phyloP scores from a whole-genome alignment of 2,797 vertebrate species.

The Malacoraja senta region DNA sequence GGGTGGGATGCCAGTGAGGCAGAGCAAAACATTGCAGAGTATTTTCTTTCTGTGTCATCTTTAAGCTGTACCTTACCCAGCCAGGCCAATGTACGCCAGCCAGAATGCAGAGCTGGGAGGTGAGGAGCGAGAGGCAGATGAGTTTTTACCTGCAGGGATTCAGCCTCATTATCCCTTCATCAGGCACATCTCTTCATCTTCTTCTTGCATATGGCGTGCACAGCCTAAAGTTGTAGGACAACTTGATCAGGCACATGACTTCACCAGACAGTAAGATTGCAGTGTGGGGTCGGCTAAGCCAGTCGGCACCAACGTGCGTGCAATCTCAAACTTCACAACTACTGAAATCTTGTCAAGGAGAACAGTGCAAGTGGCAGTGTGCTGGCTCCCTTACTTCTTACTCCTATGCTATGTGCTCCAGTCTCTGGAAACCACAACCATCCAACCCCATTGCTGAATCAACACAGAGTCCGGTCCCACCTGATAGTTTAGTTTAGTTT shows the following conservation, averaged over 20 bases:
- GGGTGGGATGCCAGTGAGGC: neutral
- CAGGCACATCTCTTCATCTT: neutral
- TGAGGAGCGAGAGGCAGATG: neutral
- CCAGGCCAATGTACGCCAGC: neutral
- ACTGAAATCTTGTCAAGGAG: neutral
- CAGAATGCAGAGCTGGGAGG: neutral
- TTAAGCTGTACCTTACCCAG: neutral
- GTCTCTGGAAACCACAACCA: neutral
- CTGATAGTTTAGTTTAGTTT: neutral
- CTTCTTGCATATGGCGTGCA: too few species aligned
- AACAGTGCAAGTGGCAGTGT: neutral
- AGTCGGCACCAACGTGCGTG: neutral
- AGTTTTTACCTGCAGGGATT: neutral
- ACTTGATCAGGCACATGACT: neutral
- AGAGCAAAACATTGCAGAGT: neutral
- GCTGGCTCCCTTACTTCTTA: neutral
- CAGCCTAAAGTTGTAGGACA: too few species aligned
- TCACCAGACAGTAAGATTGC: neutral
- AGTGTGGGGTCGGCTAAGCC: too few species aligned
- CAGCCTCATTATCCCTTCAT: neutral
- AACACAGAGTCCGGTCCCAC: neutral
- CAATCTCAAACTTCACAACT: neutral
- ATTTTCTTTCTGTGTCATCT: neutral
- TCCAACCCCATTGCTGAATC: neutral
- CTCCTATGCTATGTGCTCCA: neutral